A percentile compares a stretch with the other conserved stretches of the same genome.
Evolutionary conservation across 2,113 vertebrate genomes (phyloP).

Genomic region (Pipra filicauda): DNA sequence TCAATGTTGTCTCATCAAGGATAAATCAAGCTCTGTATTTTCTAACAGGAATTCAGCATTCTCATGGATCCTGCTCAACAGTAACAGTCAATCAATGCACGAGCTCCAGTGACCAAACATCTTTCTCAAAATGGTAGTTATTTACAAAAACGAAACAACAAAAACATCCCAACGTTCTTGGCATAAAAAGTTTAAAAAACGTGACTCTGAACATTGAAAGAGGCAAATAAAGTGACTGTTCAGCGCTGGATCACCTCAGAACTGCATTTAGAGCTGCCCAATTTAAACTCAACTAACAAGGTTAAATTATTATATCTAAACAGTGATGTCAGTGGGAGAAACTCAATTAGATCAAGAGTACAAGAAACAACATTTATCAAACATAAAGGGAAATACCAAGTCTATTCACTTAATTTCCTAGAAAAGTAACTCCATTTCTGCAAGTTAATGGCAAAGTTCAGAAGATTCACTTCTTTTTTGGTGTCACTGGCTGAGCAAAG

Average conservation of each 20-base stretch:
- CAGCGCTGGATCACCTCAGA: background rate
- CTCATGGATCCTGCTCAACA: constrained; percentile 8
- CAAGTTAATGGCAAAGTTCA: background rate
- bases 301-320: background rate
- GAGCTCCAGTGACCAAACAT: background rate
- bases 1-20: constrained; percentile 13
- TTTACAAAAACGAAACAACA: background rate
- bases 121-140: background rate
- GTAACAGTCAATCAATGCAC: background rate
- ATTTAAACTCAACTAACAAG: background rate
- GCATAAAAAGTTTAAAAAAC: background rate
- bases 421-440: background rate
- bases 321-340: background rate
- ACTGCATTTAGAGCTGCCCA: background rate
- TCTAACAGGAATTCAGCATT: constrained; percentile 26
- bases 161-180: background rate
- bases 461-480: background rate
- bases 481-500: background rate
- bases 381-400: background rate
- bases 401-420: background rate
- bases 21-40: constrained; percentile 16
- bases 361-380: background rate
- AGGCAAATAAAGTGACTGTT: background rate
- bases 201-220: fast-evolving
- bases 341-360: background rate